A percentile compares a stretch with the other conserved stretches of the same genome.
Conservation (phyloP, 2,113 vertebrate genomes). For the Morone saxatilis region DNA sequence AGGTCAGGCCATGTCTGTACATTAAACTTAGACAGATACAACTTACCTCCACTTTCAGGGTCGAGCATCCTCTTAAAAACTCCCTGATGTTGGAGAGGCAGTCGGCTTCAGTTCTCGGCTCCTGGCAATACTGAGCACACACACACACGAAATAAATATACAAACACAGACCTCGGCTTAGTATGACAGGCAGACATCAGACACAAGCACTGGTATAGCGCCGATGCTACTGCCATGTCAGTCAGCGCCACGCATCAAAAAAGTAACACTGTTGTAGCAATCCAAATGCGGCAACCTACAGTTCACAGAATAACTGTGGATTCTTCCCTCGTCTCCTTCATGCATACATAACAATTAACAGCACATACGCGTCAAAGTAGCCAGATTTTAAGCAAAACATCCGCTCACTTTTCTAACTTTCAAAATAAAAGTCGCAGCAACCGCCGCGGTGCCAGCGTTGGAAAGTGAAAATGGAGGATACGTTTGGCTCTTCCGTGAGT, state of each 20-base stretch:
- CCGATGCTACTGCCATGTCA: background rate
- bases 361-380: constrained; percentile 30
- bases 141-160: constrained; percentile 53
- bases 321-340: constrained; percentile 63
- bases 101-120: constrained; percentile 92
- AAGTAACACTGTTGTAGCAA: background rate
- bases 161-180: constrained; percentile 57
- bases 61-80: constrained; percentile 91
- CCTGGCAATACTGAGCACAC: constrained; percentile 88
- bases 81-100: constrained; percentile 91
- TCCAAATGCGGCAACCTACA: constrained; percentile 5
- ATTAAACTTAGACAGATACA: constrained; percentile 14
- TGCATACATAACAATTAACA: constrained; percentile 58
- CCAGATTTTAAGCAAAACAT: constrained; percentile 41
- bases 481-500: background rate
- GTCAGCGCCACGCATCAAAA: background rate
- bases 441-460: fast-evolving
- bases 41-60: constrained; percentile 95
- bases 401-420: constrained; percentile 56
- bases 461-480: fast-evolving
- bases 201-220: constrained; percentile 4
- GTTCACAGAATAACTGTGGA: constrained; percentile 63
- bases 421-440: constrained; percentile 60
- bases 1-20: constrained; percentile 10
- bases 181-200: constrained; percentile 33